Evolutionary conservation across 2,797 vertebrate genomes (phyloP).

Genomic region (Gobionotothen gibberifrons): DNA sequence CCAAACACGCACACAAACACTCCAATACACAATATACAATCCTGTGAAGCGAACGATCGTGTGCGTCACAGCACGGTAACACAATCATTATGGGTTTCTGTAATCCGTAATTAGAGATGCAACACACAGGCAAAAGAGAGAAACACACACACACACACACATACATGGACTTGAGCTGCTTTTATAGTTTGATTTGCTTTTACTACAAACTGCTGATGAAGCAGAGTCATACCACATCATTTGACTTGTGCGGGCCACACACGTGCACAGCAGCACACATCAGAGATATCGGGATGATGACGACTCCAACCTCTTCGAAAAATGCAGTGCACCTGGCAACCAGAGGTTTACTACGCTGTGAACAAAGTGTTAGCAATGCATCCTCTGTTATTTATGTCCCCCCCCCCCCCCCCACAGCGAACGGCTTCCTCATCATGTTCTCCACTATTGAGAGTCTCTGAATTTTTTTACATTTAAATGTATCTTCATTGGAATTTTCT

Average conservation of each 20-base stretch:
- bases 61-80: slow-evolving; percentile 67
- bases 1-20: slow-evolving; percentile 17
- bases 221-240: slow-evolving; percentile 55
- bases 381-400: too few species aligned
- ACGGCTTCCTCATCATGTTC: slow-evolving; percentile 15
- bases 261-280: slow-evolving; percentile 65
- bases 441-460: background rate
- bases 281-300: slow-evolving; percentile 44
- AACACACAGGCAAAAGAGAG: slow-evolving; percentile 48
- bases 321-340: slow-evolving; percentile 50
- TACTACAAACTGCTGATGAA: slow-evolving; percentile 56
- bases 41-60: slow-evolving; percentile 59
- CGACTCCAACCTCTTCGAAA: slow-evolving; percentile 21
- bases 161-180: slow-evolving; percentile 31
- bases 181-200: slow-evolving; percentile 58
- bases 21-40: background rate
- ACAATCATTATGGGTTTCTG: slow-evolving; percentile 76
- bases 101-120: slow-evolving; percentile 76
- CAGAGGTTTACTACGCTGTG: slow-evolving; percentile 38
- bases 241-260: slow-evolving; percentile 56
- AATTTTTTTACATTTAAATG: background rate
- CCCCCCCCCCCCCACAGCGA: background rate
- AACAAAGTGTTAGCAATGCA: too few species aligned
- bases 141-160: slow-evolving; percentile 41
- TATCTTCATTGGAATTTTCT: too few species aligned